A percentile compares a stretch with the other conserved stretches of the same genome.
Conservation (phyloP, 1,140 invertebrate species). For the Nephila pilipes region DNA sequence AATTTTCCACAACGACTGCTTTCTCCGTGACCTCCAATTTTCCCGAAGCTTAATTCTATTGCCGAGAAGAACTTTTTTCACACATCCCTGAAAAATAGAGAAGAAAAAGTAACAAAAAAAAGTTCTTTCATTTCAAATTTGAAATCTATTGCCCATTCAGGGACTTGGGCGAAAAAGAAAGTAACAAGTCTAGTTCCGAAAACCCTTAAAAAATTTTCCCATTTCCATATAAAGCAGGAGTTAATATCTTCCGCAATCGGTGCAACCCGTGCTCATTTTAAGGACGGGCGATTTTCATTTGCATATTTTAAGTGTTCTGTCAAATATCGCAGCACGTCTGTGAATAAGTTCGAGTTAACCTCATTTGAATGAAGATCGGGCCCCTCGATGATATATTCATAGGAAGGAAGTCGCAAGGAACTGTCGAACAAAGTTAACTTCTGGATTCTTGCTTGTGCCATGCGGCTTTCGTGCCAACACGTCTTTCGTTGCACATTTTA, state of each 20-base stretch:
- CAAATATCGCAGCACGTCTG: neutral
- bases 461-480: too few relatives aligned
- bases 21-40: neutral
- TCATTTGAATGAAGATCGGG: constrained; percentile 10
- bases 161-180: neutral
- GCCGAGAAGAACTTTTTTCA: neutral
- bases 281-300: neutral
- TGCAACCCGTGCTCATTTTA: constrained; percentile 10
- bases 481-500: too few relatives aligned
- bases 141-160: constrained; percentile 3
- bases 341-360: constrained; percentile 7
- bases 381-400: neutral
- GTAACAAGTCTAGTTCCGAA: neutral
- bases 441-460: neutral
- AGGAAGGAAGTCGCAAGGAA: neutral
- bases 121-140: neutral
- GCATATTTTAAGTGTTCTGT: constrained; percentile 52
- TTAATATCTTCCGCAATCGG: constrained; percentile 31
- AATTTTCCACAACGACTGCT: neutral
- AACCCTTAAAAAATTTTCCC: constrained; percentile 9
- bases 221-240: constrained; percentile 54
- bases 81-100: neutral
- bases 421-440: neutral
- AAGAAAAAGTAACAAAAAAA: neutral
- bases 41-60: neutral